Conservation (phyloP, 2,888 invertebrate species). For the Patella depressa region DNA sequence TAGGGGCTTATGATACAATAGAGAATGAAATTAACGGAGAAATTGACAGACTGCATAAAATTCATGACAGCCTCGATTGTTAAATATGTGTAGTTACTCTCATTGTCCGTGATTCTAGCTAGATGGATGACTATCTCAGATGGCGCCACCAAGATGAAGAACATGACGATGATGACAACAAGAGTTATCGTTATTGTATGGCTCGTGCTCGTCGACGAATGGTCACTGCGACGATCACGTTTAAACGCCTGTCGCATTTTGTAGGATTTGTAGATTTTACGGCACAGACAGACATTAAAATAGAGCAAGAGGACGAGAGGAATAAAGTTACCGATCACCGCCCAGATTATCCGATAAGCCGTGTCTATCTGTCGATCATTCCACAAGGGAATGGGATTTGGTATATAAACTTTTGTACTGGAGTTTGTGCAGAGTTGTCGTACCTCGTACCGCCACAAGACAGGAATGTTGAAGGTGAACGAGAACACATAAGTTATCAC, state of each 20-base stretch:
- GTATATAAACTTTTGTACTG: constrained; percentile 15
- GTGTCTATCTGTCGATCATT: constrained; percentile 47
- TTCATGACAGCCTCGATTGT: constrained; percentile 75
- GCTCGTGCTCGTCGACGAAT: constrained; percentile 49
- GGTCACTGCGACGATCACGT: constrained; percentile 20
- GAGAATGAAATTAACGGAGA: constrained; percentile 84
- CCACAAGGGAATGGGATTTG: constrained; percentile 46
- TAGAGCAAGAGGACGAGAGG: constrained; percentile 61
- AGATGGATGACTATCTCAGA: constrained; percentile 63
- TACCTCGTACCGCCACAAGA: constrained; percentile 60
- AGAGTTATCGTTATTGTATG: constrained; percentile 65
- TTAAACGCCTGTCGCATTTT: constrained; percentile 56
- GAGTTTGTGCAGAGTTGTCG: constrained; percentile 25
- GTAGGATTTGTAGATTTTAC: constrained; percentile 62
- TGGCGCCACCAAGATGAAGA: constrained; percentile 66
- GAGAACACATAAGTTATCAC: constrained; percentile 78
- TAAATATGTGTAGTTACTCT: constrained; percentile 54
- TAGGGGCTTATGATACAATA: constrained; percentile 85
- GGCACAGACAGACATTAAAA: constrained; percentile 64
- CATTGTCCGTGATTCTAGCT: constrained; percentile 47
- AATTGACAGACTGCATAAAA: constrained; percentile 82
- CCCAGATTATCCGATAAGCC: constrained; percentile 60
- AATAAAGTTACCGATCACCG: constrained; percentile 60
- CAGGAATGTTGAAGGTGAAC: constrained; percentile 80
- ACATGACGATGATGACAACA: constrained; percentile 67